Base-by-base conservation (phyloP, 2,113 vertebrate species). In the Channa maculata region DNA sequence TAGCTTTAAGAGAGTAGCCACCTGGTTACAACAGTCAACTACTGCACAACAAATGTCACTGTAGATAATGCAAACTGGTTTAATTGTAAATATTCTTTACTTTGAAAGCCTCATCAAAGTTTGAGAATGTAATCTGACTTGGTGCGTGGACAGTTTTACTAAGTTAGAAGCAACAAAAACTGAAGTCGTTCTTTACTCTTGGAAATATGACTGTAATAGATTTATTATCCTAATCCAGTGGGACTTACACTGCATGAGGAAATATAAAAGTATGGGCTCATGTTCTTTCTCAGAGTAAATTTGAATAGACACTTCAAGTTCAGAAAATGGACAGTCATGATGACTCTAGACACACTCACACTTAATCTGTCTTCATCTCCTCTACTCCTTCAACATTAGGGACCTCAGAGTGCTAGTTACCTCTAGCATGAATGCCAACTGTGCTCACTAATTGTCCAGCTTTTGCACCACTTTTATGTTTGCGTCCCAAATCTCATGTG, bases 401-500 rank as follows among this genome's bases (percentile, higher is more conserved):
- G 85, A 78, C 68, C 67, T 72, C 57, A 24, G 65, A 43, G 52
- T 10, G 46, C 71, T 45, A 45, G 65, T 73, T 64, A 83, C 75
- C 77, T 67, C 69, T 87, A 75, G 75, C 86, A 69, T 24, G 58
- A 49, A 74, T 51, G 91, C 89, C 89, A 92, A 79, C 88, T 82
- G 77, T 73, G 94, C 93, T 92, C 92, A 74, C 91, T 91, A 89
- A 94, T 94, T 83, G 79, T 92, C 77, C 93, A 3, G 64, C 69
- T 74, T 85, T 59, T 74, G 60, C 79, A 51, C 59, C 92, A 89
- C 89, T 92, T 93, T 92, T 72, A 81, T 58, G 1, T 79, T 61
- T 69, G 92, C 92, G 93, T 92, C 93, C 95, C 94, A 96, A 90
- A 96, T 97, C 95, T 96, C 95, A 95, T 95, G 94, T 96, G 95